Percentiles rank a stretch among this genome's conserved stretches.
These are phyloP conservation scores for Aphelinus certus DNA, from an alignment of 1,140 invertebrate species.

Conservation along the genomic window DNA sequence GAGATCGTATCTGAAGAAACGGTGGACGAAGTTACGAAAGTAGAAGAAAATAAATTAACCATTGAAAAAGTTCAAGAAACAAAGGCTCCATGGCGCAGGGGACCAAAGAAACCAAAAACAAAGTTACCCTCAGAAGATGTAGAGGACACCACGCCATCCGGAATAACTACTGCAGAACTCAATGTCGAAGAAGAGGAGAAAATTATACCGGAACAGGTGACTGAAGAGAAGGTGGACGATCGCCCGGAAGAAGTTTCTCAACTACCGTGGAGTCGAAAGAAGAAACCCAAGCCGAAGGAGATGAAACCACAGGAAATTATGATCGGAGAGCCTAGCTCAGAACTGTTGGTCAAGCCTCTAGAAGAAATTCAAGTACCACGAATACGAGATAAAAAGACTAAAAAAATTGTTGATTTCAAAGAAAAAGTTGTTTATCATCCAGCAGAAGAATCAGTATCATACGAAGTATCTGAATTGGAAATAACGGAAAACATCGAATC, in stretches of 20 bases:
- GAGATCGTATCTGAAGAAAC: constrained; percentile 9
- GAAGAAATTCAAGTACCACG: too few species aligned
- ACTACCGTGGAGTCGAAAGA: constrained; percentile 34
- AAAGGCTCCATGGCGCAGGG: constrained; percentile 36
- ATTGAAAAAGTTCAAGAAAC: constrained; percentile 47
- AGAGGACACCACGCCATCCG: constrained; percentile 49
- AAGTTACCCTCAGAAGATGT: constrained; percentile 33
- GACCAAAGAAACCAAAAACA: constrained; percentile 40
- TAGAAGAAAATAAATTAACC: constrained; percentile 38
- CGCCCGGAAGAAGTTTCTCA: constrained; percentile 40
- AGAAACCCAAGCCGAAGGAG: constrained; percentile 49
- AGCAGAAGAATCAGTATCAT: constrained; percentile 38
- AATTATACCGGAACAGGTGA: constrained; percentile 34
- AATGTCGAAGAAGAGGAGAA: background rate
- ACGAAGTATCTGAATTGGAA: too few species aligned
- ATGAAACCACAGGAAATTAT: constrained; percentile 61
- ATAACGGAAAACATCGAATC: constrained; percentile 32
- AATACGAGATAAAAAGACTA: constrained; percentile 56
- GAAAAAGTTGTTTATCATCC: constrained; percentile 56
- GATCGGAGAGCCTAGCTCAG: constrained; percentile 54
- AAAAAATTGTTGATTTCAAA: constrained; percentile 57
- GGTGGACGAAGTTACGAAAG: constrained; percentile 20
- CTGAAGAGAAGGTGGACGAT: constrained; percentile 48
- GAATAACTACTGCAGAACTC: constrained; percentile 3
- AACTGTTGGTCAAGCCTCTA: too few species aligned